Conservation (phyloP, 2,888 invertebrate genomes). For the Cyrtodaria siliqua region DNA sequence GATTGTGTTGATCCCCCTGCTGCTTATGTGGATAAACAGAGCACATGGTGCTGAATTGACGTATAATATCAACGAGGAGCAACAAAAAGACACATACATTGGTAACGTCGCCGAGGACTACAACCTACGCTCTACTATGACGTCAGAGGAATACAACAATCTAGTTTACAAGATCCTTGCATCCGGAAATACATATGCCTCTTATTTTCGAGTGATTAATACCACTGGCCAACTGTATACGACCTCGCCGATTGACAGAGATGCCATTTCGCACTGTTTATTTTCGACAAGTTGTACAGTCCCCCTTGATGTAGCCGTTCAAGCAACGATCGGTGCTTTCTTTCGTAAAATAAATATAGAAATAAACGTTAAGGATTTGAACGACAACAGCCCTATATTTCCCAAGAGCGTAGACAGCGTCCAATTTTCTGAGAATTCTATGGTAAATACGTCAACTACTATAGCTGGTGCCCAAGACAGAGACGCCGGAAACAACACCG, state of each 20-base stretch:
- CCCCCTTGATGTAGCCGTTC: slow-evolving; percentile 72
- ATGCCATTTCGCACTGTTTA: slow-evolving; percentile 63
- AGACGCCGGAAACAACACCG: slow-evolving; percentile 70
- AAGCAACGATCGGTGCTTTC: slow-evolving; percentile 68
- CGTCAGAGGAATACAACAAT: slow-evolving; percentile 63
- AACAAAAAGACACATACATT: slow-evolving; percentile 52
- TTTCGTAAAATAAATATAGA: slow-evolving; percentile 73
- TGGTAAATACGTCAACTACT: slow-evolving; percentile 52
- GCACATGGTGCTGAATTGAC: slow-evolving; percentile 29
- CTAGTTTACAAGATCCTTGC: slow-evolving; percentile 73
- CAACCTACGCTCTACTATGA: slow-evolving; percentile 62
- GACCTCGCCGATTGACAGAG: slow-evolving; percentile 66
- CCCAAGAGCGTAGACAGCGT: slow-evolving; percentile 59
- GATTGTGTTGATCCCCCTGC: too few relatives aligned
- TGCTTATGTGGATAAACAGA: too few relatives aligned
- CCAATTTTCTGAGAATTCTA: slow-evolving; percentile 70
- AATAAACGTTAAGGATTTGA: slow-evolving; percentile 73
- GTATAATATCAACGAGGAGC: slow-evolving; percentile 68
- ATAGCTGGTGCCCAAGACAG: slow-evolving; percentile 70
- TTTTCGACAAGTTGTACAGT: slow-evolving; percentile 57
- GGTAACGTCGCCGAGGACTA: slow-evolving; percentile 70
- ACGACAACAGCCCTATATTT: slow-evolving; percentile 77
- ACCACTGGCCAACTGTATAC: slow-evolving; percentile 65
- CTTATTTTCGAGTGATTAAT: slow-evolving; percentile 69
- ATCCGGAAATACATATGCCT: slow-evolving; percentile 65